These are phyloP conservation scores for Lampris incognitus DNA, from an alignment of 2,113 vertebrate genomes.

Conservation along the genomic window DNA sequence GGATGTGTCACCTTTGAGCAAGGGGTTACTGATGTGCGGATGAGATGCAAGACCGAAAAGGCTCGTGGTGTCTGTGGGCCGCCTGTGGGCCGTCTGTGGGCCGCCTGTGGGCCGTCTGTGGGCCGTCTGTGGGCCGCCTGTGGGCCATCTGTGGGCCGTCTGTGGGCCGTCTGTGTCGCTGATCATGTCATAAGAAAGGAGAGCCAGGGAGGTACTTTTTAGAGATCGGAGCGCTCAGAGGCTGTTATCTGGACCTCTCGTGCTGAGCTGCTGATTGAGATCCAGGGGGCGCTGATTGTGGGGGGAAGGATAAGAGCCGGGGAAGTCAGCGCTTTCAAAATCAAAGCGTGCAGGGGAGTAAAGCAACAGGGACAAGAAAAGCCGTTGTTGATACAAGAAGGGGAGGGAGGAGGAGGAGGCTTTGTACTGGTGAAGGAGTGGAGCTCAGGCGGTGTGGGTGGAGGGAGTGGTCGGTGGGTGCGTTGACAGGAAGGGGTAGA, in stretches of 20 bases:
- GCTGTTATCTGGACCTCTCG: not conserved
- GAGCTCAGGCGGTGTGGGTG: slow-evolving; percentile 21
- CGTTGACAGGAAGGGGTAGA: not conserved
- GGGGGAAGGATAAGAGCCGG: slow-evolving; percentile 43
- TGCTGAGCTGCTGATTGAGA: slow-evolving; percentile 62
- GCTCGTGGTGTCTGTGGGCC: too few species aligned
- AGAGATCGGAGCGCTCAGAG: slow-evolving; percentile 34
- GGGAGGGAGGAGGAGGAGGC: not conserved
- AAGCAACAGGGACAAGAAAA: slow-evolving; percentile 16
- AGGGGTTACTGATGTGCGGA: not conserved
- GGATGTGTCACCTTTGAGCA: slow-evolving; percentile 12
- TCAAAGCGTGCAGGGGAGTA: slow-evolving; percentile 38
- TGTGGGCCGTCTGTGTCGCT: slow-evolving; percentile 15
- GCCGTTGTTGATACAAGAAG: slow-evolving; percentile 15
- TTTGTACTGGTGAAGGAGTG: slow-evolving; percentile 1
- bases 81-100: too few species aligned
- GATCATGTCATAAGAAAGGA: slow-evolving; percentile 33
- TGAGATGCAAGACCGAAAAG: too few species aligned
- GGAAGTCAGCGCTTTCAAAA: slow-evolving; percentile 73
- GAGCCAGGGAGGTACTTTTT: slow-evolving; percentile 6
- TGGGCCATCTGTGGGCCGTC: slow-evolving; percentile 12
- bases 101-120: too few species aligned
- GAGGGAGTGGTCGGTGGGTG: slow-evolving; percentile 2
- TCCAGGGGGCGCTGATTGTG: slow-evolving; percentile 68
- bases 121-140: not conserved